These are phyloP conservation scores for Macquaria australasica DNA, from an alignment of 2,113 vertebrate genomes.

Conservation along the genomic window DNA sequence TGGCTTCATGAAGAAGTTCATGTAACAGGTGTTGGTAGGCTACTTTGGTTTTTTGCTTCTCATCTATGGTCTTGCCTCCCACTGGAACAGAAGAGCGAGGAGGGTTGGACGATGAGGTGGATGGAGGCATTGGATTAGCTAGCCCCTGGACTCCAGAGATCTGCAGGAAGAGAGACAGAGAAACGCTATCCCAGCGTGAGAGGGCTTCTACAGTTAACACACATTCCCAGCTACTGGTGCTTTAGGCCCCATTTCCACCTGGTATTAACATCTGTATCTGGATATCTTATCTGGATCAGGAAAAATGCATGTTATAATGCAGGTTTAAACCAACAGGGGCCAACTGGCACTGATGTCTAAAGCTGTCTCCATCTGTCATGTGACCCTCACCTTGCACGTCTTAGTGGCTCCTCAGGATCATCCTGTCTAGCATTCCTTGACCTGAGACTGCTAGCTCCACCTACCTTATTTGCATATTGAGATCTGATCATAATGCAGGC, in stretches of 20 bases:
- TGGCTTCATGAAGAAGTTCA: constrained; percentile 62
- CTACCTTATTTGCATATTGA: not conserved
- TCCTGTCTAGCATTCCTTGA: not conserved
- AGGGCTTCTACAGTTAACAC: not conserved
- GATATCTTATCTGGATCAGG: too few species aligned
- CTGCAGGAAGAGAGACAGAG: constrained; percentile 60
- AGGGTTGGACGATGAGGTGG: constrained; percentile 34
- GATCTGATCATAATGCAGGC: not conserved
- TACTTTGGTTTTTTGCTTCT: constrained; percentile 70
- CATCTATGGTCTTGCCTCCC: constrained; percentile 58
- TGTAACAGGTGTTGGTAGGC: constrained; percentile 69
- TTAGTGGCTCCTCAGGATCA: not conserved
- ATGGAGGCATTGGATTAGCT: constrained; percentile 38
- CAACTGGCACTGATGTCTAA: not conserved
- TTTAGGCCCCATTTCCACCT: not conserved
- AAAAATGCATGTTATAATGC: too few species aligned
- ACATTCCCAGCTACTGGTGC: not conserved
- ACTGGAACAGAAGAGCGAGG: constrained; percentile 52
- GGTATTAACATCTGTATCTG: not conserved
- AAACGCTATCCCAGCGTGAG: not conserved
- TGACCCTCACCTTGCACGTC: not conserved
- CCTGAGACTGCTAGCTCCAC: not conserved
- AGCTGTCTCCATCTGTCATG: not conserved
- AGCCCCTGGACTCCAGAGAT: constrained; percentile 85
- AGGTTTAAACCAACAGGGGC: too few species aligned